Percentiles rank a stretch among this genome's conserved stretches.
phyloP scores from a whole-genome alignment of 2,113 vertebrate species.

The Toxotes jaculatrix region DNA sequence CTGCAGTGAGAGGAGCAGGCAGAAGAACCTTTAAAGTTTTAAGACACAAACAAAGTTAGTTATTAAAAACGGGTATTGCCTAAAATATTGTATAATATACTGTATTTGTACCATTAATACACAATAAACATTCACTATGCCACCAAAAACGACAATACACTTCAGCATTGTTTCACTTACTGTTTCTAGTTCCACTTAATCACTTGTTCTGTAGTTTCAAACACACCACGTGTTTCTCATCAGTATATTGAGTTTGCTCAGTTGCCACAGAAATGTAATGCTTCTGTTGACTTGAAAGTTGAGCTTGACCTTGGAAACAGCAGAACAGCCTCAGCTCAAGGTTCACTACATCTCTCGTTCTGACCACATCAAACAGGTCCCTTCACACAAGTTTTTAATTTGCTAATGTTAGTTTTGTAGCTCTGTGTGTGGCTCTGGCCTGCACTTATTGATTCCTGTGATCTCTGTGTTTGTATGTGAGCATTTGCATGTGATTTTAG shows the following conservation, averaged over 20 bases:
- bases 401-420: not conserved
- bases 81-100: not conserved
- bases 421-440: not conserved
- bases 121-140: not conserved
- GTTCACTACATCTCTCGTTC: not conserved
- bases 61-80: not conserved
- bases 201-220: not conserved
- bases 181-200: not conserved
- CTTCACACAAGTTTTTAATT: not conserved
- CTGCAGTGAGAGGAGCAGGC: slow-evolving; percentile 56
- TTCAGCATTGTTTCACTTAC: not conserved
- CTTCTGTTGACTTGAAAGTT: not conserved
- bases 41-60: not conserved
- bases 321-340: not conserved
- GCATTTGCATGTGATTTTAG: too few relatives aligned
- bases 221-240: not conserved
- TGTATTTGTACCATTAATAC: not conserved
- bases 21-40: not conserved
- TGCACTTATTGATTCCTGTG: not conserved
- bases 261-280: not conserved
- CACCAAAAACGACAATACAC: not conserved
- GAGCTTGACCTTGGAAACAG: not conserved
- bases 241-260: not conserved
- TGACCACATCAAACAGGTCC: not conserved
- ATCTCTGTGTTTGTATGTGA: not conserved